Evolutionary conservation across 2,113 vertebrate genomes (phyloP).

Genomic region (Podiceps cristatus): DNA sequence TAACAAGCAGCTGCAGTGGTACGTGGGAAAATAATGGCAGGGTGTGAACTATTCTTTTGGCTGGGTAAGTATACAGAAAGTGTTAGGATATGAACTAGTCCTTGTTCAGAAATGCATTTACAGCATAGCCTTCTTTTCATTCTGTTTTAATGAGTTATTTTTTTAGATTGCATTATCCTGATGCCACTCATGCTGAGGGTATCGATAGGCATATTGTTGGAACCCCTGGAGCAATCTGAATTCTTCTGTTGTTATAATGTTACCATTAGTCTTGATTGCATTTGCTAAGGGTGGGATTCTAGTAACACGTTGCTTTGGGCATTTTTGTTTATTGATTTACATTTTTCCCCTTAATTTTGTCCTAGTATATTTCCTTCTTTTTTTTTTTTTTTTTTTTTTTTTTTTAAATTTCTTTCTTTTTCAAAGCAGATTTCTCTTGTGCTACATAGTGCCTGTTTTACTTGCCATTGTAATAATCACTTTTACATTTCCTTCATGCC

Average conservation of each 20-base stretch:
- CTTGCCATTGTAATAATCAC: conserved; percentile 59
- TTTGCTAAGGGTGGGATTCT: conserved; percentile 43
- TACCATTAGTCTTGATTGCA: conserved; percentile 71
- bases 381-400: background rate
- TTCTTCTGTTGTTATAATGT: conserved; percentile 62
- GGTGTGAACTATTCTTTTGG: background rate
- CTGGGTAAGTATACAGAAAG: background rate
- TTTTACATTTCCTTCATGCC: conserved; percentile 58
- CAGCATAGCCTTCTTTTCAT: background rate
- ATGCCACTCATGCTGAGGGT: background rate
- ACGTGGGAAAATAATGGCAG: background rate
- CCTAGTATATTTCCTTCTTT: background rate
- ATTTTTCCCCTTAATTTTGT: conserved; percentile 43
- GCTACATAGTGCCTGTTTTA: conserved; percentile 44
- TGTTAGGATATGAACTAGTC: background rate
- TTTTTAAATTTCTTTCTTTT: conserved; percentile 10
- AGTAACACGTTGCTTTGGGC: conserved; percentile 51
- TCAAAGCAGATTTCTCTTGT: conserved; percentile 24
- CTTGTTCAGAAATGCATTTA: conserved; percentile 46
- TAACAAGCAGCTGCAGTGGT: background rate
- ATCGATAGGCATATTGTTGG: background rate
- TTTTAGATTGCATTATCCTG: conserved; percentile 36
- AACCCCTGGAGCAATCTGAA: conserved; percentile 56
- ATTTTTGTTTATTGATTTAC: conserved; percentile 57
- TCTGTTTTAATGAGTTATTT: conserved; percentile 45